phyloP scores from a whole-genome alignment of 2,113 vertebrate species.

The Oreochromis niloticus region DNA sequence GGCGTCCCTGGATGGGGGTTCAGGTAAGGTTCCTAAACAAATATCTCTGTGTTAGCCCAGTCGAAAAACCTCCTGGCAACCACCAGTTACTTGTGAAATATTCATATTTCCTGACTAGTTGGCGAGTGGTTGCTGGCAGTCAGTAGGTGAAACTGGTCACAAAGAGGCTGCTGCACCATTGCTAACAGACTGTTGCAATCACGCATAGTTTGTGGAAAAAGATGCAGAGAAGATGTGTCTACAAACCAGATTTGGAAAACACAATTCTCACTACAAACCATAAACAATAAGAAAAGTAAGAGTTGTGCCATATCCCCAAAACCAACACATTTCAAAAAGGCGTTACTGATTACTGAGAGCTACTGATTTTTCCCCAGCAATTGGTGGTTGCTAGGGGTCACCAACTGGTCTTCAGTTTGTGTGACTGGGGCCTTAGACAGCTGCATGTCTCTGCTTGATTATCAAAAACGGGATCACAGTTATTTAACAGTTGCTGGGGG shows the following conservation, averaged over 20 bases:
- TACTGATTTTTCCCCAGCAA: neutral
- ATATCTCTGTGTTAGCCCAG: neutral
- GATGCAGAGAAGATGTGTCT: neutral
- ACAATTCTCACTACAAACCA: neutral
- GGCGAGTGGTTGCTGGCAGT: neutral
- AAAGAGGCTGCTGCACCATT: neutral
- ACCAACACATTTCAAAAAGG: neutral
- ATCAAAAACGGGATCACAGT: neutral
- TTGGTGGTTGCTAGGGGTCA: neutral
- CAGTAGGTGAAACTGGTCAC: neutral
- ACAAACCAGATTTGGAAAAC: neutral
- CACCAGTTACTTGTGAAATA: neutral
- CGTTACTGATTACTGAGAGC: neutral
- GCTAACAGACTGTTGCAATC: neutral
- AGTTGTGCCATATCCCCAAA: neutral
- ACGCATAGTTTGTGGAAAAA: neutral
- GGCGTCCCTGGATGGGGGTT: constrained; percentile 94
- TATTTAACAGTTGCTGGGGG: neutral
- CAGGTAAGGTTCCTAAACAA: constrained; percentile 71
- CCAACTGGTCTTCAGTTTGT: neutral
- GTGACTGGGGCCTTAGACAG: neutral
- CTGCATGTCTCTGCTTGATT: neutral
- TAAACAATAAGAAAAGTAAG: neutral
- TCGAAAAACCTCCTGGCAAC: neutral
- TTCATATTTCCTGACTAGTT: neutral